Conservation (phyloP, 2,888 invertebrate genomes). For the Steromphala cineraria region DNA sequence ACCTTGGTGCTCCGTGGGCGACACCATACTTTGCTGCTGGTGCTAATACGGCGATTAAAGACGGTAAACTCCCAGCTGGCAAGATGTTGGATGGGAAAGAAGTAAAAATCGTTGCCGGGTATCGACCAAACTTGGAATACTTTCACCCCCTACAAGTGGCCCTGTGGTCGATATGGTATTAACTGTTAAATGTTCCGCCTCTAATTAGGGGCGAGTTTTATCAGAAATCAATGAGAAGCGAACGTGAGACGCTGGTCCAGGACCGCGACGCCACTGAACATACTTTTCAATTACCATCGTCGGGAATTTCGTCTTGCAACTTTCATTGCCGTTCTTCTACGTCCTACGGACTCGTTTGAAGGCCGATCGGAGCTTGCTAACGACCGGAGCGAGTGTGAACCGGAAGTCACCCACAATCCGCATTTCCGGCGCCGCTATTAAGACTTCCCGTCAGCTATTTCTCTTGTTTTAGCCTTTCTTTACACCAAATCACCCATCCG, state of each 20-base stretch:
- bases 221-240: constrained; percentile 15
- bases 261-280: background rate
- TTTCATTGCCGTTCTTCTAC: background rate
- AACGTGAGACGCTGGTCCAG: background rate
- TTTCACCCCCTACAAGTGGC: constrained; percentile 20
- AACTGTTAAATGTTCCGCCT: constrained; percentile 21
- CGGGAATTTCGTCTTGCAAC: background rate
- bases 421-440: constrained; percentile 31
- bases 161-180: constrained; percentile 4
- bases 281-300: background rate
- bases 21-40: background rate
- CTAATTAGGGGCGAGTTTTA: constrained; percentile 20
- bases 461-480: constrained; percentile 16
- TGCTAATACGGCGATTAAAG: constrained; percentile 31
- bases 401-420: constrained; percentile 33
- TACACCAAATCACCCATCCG: constrained; percentile 22
- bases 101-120: constrained; percentile 28
- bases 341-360: background rate
- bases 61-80: constrained; percentile 26
- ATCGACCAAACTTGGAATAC: constrained; percentile 28
- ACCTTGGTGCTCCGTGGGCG: background rate
- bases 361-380: background rate
- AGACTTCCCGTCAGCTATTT: constrained; percentile 27
- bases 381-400: background rate
- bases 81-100: constrained; percentile 16